Evolutionary conservation across 2,888 invertebrate species (phyloP).

Genomic region (Gymnoscelis rufifasciata): DNA sequence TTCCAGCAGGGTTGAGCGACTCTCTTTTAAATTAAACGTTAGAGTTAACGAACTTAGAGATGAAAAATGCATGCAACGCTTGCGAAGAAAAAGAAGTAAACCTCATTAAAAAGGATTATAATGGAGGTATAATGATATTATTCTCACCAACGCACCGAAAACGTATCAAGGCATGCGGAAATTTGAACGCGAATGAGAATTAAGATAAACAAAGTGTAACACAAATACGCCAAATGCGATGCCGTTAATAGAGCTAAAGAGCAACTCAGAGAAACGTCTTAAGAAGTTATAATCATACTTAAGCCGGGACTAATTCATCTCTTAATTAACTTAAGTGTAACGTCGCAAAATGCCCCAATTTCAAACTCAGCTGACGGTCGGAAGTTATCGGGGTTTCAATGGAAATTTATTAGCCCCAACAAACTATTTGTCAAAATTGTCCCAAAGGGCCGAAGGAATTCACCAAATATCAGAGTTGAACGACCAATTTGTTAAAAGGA

Average conservation of each 20-base stretch:
- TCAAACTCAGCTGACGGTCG: slow-evolving; percentile 57
- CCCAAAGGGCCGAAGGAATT: slow-evolving; percentile 59
- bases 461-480: slow-evolving; percentile 60
- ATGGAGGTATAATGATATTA: slow-evolving; percentile 1
- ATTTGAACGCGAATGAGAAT: slow-evolving; percentile 20
- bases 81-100: slow-evolving; percentile 8
- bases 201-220: slow-evolving; percentile 37
- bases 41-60: slow-evolving; percentile 15
- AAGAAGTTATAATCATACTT: slow-evolving; percentile 67
- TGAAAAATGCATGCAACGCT: slow-evolving; percentile 10
- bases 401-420: slow-evolving; percentile 72
- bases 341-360: slow-evolving; percentile 66
- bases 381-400: slow-evolving; percentile 70
- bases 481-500: slow-evolving; percentile 60
- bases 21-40: slow-evolving; percentile 12
- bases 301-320: slow-evolving; percentile 68
- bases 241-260: slow-evolving; percentile 34
- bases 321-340: slow-evolving; percentile 70
- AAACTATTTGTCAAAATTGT: slow-evolving; percentile 76
- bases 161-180: slow-evolving; percentile 24
- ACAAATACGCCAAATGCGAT: slow-evolving; percentile 38
- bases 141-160: slow-evolving; percentile 14
- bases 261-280: slow-evolving; percentile 50
- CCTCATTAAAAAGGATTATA: slow-evolving; percentile 9
- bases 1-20: slow-evolving; percentile 13